A percentile compares a stretch with the other conserved stretches of the same genome.
phyloP scores from a whole-genome alignment of 2,113 vertebrate species.

The Ariopsis seemanni region DNA sequence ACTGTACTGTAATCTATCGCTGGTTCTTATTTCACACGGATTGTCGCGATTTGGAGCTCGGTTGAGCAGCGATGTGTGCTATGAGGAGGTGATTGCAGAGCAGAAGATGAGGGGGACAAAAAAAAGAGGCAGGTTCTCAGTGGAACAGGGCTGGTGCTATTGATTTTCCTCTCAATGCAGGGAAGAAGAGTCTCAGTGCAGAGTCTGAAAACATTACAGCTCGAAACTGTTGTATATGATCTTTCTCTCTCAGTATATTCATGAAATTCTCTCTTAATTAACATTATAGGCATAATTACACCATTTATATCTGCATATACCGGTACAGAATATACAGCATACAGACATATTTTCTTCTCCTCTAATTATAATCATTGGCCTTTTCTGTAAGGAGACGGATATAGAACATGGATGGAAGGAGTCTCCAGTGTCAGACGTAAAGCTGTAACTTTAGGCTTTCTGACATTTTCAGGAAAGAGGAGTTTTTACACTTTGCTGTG shows the following conservation, averaged over 20 bases:
- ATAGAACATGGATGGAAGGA: background rate
- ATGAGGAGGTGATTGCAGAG: conserved; percentile 41
- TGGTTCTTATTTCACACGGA: conserved; percentile 39
- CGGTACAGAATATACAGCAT: background rate
- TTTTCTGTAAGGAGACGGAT: background rate
- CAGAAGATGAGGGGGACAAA: conserved; percentile 4
- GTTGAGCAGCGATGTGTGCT: conserved; percentile 12
- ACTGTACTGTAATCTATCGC: conserved; percentile 30
- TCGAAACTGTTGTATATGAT: background rate
- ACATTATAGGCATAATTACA: background rate
- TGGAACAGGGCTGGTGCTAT: conserved; percentile 22
- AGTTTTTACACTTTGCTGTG: background rate
- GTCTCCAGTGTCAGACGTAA: background rate
- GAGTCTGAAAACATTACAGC: conserved; percentile 6
- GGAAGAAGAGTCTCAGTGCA: conserved; percentile 10
- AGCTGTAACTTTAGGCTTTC: too few species aligned
- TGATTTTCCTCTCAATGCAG: conserved; percentile 29
- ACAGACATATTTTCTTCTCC: background rate
- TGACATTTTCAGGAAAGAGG: background rate
- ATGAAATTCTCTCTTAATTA: background rate
- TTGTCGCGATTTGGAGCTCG: conserved; percentile 34
- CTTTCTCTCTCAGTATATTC: background rate
- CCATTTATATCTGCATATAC: background rate
- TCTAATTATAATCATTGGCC: background rate
- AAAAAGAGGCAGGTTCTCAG: conserved; percentile 50